Evolutionary conservation across 2,797 vertebrate genomes (phyloP), one percentile per base, ranked within the genome.

Genomic region (Microhierax caerulescens): DNA sequence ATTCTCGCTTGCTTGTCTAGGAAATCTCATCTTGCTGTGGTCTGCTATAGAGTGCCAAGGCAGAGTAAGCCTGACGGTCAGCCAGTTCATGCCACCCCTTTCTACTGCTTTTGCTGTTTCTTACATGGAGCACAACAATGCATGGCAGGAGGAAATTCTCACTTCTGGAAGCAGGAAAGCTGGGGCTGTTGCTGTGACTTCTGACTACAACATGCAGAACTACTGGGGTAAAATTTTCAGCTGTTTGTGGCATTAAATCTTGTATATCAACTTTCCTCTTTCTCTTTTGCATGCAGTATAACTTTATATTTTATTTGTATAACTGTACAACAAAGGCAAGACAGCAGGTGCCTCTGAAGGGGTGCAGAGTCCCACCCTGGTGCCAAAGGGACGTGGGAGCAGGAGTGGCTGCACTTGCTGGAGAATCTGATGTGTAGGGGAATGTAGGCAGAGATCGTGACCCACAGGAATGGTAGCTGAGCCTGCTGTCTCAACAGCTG

Each of bases 371-470:
- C 17, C 64, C 51, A 65, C 8, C 34, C 20, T 72, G 2, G 0
- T 2, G 1, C 16, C 1, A 1, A 21, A 24, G 59, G 36, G 37
- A 36, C 0, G 0, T 57, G 32, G 43, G 32, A 81, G 23, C 10
- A 59, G 36, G 5, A 76, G 7, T 34, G 32, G 41, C 18, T 10
- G 15, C 13, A 28, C 7, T 76, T 81, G 25, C 28, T 60, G n/a
- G 12, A 27, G 28, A 70, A 77, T 11, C 27, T 67, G 28, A 50
- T 39, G 11, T 4, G 8, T 30, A 30, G 15, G 2, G 36, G n/a
- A 77, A 30, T 1, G 2, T 28, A 54, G 27, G 21, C 32, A 70
- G 57, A 65, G 32, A n/a, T 27, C 51, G 20, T 27, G 25, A 48
- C 51, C 27, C 21, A 54, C 36, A 54, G 60, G 43, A 34, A 21